Percentiles rank a stretch among this genome's conserved stretches.
Conservation (phyloP, 1,140 invertebrate species). For the Anadara kagoshimensis region DNA sequence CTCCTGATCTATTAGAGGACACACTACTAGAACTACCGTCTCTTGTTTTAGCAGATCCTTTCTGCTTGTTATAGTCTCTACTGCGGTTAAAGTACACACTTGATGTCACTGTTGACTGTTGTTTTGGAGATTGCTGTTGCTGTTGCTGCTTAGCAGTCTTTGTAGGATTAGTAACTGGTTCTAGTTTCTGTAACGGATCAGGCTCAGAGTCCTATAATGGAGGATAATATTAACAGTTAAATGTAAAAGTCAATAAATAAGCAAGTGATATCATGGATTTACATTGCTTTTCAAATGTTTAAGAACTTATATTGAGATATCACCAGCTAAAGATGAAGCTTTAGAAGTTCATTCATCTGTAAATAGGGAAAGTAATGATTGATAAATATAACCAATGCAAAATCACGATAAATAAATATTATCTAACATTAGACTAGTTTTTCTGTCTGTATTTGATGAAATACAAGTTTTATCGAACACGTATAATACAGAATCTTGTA, state of each 20-base stretch:
- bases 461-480: no score
- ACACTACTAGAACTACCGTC: constrained; percentile 27
- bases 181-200: not conserved
- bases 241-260: not conserved
- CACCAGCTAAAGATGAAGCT: no score
- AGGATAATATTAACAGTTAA: not conserved
- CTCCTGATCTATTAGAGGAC: constrained; percentile 16
- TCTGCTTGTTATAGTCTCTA: constrained; percentile 19
- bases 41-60: constrained; percentile 6
- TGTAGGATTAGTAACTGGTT: constrained; percentile 2
- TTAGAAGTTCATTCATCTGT: no score
- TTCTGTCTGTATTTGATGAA: no score
- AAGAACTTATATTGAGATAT: no score
- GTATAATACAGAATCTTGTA: no score
- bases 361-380: no score
- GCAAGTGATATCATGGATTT: not conserved
- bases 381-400: no score
- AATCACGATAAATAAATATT: no score
- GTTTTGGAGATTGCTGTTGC: constrained; percentile 5
- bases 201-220: constrained; percentile 15
- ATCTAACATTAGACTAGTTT: no score
- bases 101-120: not conserved
- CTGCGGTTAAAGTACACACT: constrained; percentile 14
- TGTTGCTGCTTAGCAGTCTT: not conserved
- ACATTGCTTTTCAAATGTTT: no score